These are phyloP conservation scores for Cryptus viduatorius DNA, from an alignment of 2,888 invertebrate genomes.

Conservation along the genomic window DNA sequence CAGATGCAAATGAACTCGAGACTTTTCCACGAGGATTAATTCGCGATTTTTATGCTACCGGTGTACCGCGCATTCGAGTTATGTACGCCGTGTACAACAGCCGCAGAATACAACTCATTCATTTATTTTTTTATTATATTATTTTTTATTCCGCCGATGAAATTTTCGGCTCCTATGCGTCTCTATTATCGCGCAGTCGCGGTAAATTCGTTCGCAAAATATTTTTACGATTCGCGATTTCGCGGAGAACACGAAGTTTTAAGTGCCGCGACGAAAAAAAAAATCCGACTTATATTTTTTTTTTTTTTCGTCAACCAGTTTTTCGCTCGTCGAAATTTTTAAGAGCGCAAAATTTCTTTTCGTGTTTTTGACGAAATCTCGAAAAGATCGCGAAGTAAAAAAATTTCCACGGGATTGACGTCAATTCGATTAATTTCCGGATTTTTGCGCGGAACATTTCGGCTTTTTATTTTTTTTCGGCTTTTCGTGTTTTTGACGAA, in stretches of 20 bases:
- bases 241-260: background rate
- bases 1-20: constrained; percentile 76
- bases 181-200: background rate
- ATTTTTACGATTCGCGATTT: constrained; percentile 9
- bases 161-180: constrained; percentile 7
- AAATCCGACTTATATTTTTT: background rate
- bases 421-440: background rate
- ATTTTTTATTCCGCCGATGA: constrained; percentile 9
- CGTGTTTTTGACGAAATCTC: background rate
- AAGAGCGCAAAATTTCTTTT: background rate
- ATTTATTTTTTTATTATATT: constrained; percentile 37
- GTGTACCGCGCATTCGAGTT: constrained; percentile 43
- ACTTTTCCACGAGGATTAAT: constrained; percentile 75
- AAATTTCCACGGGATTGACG: background rate
- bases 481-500: background rate
- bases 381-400: background rate
- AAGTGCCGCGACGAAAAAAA: background rate
- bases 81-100: constrained; percentile 24
- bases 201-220: background rate
- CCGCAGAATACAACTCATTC: constrained; percentile 50
- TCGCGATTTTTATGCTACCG: constrained; percentile 65
- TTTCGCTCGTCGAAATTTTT: background rate
- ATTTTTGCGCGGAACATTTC: background rate
- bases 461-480: background rate
- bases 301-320: background rate